Percentiles rank a stretch among this genome's conserved stretches.
Conservation (phyloP, 1,140 invertebrate species). For the Tetragonula clypearis region DNA sequence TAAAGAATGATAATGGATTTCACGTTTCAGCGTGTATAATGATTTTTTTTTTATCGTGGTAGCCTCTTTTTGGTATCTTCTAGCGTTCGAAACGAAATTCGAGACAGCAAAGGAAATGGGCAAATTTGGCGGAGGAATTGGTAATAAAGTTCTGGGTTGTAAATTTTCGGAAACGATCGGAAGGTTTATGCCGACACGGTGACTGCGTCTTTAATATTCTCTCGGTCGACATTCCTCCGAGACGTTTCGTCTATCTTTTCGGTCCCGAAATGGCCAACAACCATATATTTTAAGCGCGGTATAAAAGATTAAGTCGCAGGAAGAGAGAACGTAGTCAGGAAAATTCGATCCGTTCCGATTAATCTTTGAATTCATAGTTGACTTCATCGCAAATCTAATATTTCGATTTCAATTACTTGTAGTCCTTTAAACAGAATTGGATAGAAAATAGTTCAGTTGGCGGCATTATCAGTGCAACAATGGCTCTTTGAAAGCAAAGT, state of each 20-base stretch:
- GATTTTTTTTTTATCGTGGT: not conserved
- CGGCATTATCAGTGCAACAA: not conserved
- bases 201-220: not conserved
- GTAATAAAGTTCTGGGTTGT: not conserved
- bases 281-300: not conserved
- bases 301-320: not conserved
- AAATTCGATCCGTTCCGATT: not conserved
- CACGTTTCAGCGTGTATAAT: not conserved
- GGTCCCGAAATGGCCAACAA: not conserved
- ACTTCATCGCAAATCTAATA: not conserved
- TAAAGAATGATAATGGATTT: conserved; percentile 21
- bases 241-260: not conserved
- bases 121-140: not conserved
- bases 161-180: not conserved
- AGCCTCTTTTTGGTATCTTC: not conserved
- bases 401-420: not conserved
- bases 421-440: not conserved
- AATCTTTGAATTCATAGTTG: not conserved
- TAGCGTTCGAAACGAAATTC: not conserved
- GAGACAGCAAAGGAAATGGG: too few relatives aligned
- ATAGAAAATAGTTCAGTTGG: not conserved
- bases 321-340: not conserved
- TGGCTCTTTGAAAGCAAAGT: too few relatives aligned
- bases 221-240: not conserved
- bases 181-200: conserved; percentile 1